Evolutionary conservation across 2,888 invertebrate species (phyloP).

Genomic region (Heteromyza rotundicornis): DNA sequence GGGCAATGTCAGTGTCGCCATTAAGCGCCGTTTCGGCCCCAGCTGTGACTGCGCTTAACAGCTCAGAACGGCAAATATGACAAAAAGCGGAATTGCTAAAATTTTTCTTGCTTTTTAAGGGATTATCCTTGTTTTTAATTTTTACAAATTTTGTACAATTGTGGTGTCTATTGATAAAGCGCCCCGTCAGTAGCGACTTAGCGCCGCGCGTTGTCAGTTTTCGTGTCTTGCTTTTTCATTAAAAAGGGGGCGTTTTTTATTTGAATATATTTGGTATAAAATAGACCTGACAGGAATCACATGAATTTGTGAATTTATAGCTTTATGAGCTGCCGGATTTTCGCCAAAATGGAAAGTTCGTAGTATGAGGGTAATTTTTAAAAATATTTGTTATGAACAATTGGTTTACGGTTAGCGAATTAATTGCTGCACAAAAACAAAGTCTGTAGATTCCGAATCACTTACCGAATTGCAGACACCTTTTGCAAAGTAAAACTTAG

Average conservation of each 20-base stretch:
- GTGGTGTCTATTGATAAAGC: conserved; percentile 22
- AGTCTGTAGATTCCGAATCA: too few species aligned
- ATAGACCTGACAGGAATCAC: background rate
- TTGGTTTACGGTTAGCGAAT: too few species aligned
- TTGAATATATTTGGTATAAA: background rate
- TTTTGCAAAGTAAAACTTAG: too few species aligned
- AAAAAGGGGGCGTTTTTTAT: too few species aligned
- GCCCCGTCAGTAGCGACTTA: conserved; percentile 16
- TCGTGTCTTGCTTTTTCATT: background rate
- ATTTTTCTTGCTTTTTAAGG: conserved; percentile 41
- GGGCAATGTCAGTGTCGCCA: too few species aligned
- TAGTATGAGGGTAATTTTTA: too few species aligned
- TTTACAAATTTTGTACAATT: background rate
- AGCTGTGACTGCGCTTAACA: background rate
- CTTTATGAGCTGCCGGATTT: background rate
- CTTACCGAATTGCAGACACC: too few species aligned
- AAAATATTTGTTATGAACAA: too few species aligned
- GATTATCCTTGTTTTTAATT: conserved; percentile 44
- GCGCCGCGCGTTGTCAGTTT: conserved; percentile 7
- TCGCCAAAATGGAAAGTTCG: too few species aligned
- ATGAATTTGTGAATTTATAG: background rate
- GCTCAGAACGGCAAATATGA: background rate
- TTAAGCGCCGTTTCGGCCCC: background rate
- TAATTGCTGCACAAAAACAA: too few species aligned
- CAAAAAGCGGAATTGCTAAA: conserved; percentile 44